Conservation (phyloP, 2,797 vertebrate species). For the Heterohyrax brucei region DNA sequence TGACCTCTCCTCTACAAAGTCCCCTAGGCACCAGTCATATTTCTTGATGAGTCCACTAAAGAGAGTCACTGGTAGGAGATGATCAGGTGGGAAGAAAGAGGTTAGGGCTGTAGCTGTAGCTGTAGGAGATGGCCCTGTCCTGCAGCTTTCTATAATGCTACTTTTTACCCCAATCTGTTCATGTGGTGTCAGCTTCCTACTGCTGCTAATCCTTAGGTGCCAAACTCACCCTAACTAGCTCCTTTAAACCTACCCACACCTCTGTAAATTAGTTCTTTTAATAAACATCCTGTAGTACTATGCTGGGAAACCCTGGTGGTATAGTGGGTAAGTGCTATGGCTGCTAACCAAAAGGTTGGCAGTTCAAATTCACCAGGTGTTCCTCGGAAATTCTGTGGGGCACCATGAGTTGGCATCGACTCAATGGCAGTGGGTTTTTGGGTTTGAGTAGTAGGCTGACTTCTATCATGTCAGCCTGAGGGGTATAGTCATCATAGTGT, state of each 20-base stretch:
- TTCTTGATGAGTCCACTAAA: not conserved
- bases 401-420: too few species aligned
- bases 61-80: not conserved
- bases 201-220: not conserved
- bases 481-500: not conserved
- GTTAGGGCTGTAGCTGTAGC: not conserved
- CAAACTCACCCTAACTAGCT: not conserved
- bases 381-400: too few species aligned
- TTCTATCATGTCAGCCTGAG: not conserved
- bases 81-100: not conserved
- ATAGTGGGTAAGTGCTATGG: too few species aligned
- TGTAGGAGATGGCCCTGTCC: accelerated
- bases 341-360: too few species aligned
- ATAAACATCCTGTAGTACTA: not conserved
- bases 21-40: accelerated
- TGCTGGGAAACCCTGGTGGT: not conserved
- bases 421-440: too few species aligned
- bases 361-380: too few species aligned
- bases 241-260: not conserved
- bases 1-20: not conserved
- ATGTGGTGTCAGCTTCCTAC: not conserved
- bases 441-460: too few species aligned
- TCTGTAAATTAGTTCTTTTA: not conserved
- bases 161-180: too few species aligned
- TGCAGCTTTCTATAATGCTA: too few species aligned